Evolutionary conservation across 2,888 invertebrate genomes (phyloP).

Genomic region (Dasypolia templi): DNA sequence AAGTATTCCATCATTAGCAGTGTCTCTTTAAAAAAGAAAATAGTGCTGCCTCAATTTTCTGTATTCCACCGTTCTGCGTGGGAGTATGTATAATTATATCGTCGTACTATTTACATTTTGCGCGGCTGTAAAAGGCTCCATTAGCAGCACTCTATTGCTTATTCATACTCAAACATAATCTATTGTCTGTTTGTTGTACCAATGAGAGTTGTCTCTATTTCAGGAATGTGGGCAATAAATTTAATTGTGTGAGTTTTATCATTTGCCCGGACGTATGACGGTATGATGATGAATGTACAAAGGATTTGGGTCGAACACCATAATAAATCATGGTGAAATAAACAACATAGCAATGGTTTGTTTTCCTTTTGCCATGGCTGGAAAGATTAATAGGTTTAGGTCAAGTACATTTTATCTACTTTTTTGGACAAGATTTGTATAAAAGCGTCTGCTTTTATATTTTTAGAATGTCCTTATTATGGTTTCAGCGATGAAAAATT

Average conservation of each 20-base stretch:
- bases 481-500: background rate
- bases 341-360: conserved; percentile 41
- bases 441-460: background rate
- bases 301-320: conserved; percentile 52
- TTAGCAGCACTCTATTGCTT: conserved; percentile 44
- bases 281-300: conserved; percentile 48
- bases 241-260: conserved; percentile 61
- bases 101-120: no score
- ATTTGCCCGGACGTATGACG: conserved; percentile 39
- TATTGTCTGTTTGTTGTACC: conserved; percentile 47
- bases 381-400: conserved; percentile 40
- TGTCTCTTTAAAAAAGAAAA: conserved; percentile 7
- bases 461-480: background rate
- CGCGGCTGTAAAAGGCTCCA: conserved; percentile 23
- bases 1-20: background rate
- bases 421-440: conserved; percentile 1
- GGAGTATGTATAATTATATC: no score
- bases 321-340: conserved; percentile 59
- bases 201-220: conserved; percentile 60
- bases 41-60: background rate
- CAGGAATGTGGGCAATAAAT: conserved; percentile 54
- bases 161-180: conserved; percentile 39
- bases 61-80: no score
- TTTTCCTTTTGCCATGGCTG: conserved; percentile 22
- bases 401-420: background rate